A percentile compares a stretch with the other conserved stretches of the same genome.
phyloP scores from a whole-genome alignment of 2,888 invertebrate species.

The Drosophila prostipennis region DNA sequence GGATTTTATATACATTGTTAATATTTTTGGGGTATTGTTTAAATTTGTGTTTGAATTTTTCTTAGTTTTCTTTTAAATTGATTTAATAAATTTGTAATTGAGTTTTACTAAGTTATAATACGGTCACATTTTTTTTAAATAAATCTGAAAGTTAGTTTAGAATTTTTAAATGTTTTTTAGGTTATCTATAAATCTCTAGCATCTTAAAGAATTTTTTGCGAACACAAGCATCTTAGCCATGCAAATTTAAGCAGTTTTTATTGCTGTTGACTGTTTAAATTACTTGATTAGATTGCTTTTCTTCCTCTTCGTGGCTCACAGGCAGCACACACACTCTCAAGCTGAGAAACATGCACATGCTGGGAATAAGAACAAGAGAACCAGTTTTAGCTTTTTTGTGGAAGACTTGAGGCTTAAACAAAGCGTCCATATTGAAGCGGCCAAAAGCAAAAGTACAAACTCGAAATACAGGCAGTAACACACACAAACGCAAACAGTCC shows the following conservation, averaged over 20 bases:
- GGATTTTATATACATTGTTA: too few relatives aligned
- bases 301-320: constrained; percentile 37
- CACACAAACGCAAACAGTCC: constrained; percentile 11
- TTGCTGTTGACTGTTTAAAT: constrained; percentile 40
- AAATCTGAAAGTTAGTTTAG: too few relatives aligned
- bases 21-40: not conserved
- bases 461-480: constrained; percentile 22
- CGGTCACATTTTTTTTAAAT: too few relatives aligned
- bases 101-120: not conserved
- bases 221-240: constrained; percentile 8
- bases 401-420: constrained; percentile 24
- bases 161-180: too few relatives aligned
- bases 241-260: constrained; percentile 25
- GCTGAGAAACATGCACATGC: constrained; percentile 37
- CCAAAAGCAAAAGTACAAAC: constrained; percentile 35
- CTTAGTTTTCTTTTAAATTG: not conserved
- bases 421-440: constrained; percentile 44
- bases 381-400: constrained; percentile 40
- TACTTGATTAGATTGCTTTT: constrained; percentile 50
- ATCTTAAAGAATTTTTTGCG: not conserved
- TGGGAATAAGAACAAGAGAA: constrained; percentile 48
- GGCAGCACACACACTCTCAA: constrained; percentile 6
- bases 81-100: constrained; percentile 16
- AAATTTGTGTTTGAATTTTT: constrained; percentile 6
- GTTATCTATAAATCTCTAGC: not conserved